A percentile compares a stretch with the other conserved stretches of the same genome.
Evolutionary conservation across 2,113 vertebrate species (phyloP).

Genomic region (Laticauda colubrina): DNA sequence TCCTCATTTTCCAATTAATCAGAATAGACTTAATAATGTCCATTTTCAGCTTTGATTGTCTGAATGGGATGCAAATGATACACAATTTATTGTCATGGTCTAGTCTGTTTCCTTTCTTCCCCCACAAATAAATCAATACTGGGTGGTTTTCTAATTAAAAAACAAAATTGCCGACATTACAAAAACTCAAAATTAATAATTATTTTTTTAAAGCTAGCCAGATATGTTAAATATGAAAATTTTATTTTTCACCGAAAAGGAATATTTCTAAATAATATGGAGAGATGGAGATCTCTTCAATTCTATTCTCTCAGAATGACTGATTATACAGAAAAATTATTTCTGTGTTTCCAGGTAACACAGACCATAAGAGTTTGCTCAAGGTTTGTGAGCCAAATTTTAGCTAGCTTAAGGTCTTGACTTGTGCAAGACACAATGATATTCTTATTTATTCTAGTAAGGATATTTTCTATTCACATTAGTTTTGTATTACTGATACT

Average conservation of each 20-base stretch:
- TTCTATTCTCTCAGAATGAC: not conserved
- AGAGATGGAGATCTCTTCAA: not conserved
- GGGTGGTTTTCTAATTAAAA: not conserved
- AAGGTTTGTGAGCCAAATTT: not conserved
- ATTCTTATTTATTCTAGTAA: not conserved
- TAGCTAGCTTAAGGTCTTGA: not conserved
- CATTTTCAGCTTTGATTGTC: not conserved
- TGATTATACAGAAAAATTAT: not conserved
- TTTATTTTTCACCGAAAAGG: not conserved
- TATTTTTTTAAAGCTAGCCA: not conserved
- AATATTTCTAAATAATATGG: not conserved
- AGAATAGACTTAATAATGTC: slow-evolving; percentile 7
- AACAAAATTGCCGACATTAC: not conserved
- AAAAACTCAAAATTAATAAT: not conserved
- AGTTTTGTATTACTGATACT: not conserved
- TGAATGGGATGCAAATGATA: not conserved
- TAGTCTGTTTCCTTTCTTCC: not conserved
- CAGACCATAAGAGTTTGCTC: not conserved
- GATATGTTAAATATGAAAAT: not conserved
- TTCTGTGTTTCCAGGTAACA: not conserved
- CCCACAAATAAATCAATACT: not conserved
- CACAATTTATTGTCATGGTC: not conserved
- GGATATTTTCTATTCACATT: not conserved
- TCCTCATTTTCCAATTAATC: not conserved
- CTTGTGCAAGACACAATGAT: not conserved